A percentile compares a stretch with the other conserved stretches of the same genome.
phyloP scores from a whole-genome alignment of 2,797 vertebrate genomes.

The Psittacula derbiana region DNA sequence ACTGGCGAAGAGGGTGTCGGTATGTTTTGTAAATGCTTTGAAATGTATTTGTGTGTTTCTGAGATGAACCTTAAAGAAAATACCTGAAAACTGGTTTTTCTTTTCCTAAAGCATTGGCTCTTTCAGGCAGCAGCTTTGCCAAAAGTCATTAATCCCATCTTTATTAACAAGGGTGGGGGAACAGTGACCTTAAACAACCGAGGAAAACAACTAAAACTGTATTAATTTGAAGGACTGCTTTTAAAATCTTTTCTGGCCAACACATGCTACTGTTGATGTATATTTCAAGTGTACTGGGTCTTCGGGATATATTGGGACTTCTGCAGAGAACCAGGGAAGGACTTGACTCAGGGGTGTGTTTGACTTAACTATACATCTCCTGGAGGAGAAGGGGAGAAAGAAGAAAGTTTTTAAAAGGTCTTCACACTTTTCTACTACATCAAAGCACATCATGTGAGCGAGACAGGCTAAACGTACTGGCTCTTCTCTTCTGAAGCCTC shows the following conservation, averaged over 20 bases:
- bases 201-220: constrained; percentile 71
- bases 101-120: constrained; percentile 63
- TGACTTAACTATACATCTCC: not conserved
- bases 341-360: not conserved
- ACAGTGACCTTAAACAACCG: constrained; percentile 74
- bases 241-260: not conserved
- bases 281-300: not conserved
- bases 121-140: constrained; percentile 64
- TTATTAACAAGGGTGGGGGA: constrained; percentile 70
- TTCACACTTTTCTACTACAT: not conserved
- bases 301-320: not conserved
- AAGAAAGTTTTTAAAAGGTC: not conserved
- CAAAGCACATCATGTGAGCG: not conserved
- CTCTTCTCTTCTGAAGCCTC: not conserved
- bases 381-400: not conserved
- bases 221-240: constrained; percentile 33
- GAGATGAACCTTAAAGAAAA: constrained; percentile 66
- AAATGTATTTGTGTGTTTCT: constrained; percentile 65
- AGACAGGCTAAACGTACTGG: not conserved
- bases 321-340: not conserved
- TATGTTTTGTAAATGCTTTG: constrained; percentile 63
- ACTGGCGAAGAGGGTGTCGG: constrained; percentile 10
- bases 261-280: not conserved
- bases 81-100: constrained; percentile 73
- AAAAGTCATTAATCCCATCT: constrained; percentile 76